Evolutionary conservation across 2,888 invertebrate genomes (phyloP), one percentile per base, ranked within the genome.

Genomic region (Poecilus cupreus): DNA sequence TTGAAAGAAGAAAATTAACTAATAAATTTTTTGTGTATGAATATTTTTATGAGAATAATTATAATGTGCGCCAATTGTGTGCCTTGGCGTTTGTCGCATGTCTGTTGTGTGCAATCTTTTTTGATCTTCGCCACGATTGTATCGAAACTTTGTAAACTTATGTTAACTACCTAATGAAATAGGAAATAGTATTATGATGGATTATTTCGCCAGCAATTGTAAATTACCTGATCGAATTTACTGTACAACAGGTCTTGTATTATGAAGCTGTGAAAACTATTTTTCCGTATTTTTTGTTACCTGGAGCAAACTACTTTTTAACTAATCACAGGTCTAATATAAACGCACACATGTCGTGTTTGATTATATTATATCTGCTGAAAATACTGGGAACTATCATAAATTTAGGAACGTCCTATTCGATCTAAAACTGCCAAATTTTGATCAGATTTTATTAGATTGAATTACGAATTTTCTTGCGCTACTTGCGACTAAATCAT

Each of bases 11-110:
- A 76, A 76, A 26, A 32, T 32, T 32, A 32, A 76, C 54, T 76
- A 76, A 76, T 76, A 79, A 79, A 79, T 68, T 79, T 79, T 79
- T 79, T 79, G 79, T 51, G 79, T 79, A 79, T 79, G 79, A 79
- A 79, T 79, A 79, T 79, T 79, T 79, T 79, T 79, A 79, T 79
- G 79, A 79, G 79, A 68, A 68, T 79, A 68, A 79, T 46, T 64
- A 79, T 60, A 60, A 60, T 26, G 60, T 68, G 64, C 64, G 64
- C 64, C 64, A 68, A 43, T 80, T 57, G 80, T 80, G 80, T 80
- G 80, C 80, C 80, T 80, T 74, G 80, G 74, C 80, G 80, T 72
- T 79, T 70, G 68, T 79, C 79, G 79, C 70, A 79, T 79, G 79
- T 70, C 49, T 79, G 79, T 37, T 70, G 79, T 79, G 79, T 79